Conservation (phyloP, 2,797 vertebrate genomes). For the Avahi laniger region DNA sequence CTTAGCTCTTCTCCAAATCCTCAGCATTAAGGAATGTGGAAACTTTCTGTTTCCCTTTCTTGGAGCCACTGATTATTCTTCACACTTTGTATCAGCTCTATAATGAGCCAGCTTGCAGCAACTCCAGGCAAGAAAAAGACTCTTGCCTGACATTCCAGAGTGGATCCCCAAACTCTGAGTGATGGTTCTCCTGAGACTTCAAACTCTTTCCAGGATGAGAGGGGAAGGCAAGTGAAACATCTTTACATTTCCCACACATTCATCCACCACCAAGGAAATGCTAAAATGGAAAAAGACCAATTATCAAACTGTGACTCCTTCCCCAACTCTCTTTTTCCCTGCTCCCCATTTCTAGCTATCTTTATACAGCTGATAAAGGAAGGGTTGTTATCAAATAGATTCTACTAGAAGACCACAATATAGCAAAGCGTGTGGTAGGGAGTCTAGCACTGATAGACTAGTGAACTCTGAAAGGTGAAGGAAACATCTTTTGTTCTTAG, state of each 20-base stretch:
- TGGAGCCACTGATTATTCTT: neutral
- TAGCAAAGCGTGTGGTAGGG: neutral
- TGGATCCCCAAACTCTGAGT: neutral
- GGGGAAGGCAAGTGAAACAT: neutral
- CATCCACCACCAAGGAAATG: neutral
- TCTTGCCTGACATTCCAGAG: neutral
- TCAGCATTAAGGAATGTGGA: neutral
- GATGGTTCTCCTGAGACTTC: neutral
- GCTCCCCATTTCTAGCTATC: neutral
- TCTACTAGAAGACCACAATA: neutral
- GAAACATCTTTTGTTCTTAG: neutral
- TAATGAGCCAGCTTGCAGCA: neutral
- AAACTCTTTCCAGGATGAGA: neutral
- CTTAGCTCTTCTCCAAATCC: neutral
- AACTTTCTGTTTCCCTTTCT: neutral
- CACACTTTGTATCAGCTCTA: neutral
- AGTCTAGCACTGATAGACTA: neutral
- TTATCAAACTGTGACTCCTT: neutral
- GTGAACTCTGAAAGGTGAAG: neutral
- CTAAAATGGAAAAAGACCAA: constrained; percentile 16
- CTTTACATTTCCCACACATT: neutral
- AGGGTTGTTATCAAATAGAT: neutral
- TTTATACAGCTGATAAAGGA: neutral
- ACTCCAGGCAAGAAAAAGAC: neutral
- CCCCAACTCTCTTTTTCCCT: neutral